Conservation (phyloP, 2,113 vertebrate species). For the Turdus rufiventris region DNA sequence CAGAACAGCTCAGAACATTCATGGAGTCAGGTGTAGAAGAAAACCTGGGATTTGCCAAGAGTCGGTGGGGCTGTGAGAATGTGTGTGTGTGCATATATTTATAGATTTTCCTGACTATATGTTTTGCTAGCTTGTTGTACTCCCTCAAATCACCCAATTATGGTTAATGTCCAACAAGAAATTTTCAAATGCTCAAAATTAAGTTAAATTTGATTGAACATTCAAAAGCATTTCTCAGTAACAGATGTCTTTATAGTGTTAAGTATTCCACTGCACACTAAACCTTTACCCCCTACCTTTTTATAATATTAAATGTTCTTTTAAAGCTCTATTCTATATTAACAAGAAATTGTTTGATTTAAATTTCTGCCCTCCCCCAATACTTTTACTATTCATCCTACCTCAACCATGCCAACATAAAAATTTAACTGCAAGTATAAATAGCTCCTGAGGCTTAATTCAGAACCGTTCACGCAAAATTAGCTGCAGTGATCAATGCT, state of each 20-base stretch:
- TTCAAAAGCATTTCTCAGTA: neutral
- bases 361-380: neutral
- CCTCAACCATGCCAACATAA: neutral
- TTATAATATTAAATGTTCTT: neutral
- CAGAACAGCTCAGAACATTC: neutral
- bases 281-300: rapidly evolving
- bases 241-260: neutral
- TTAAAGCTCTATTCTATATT: neutral
- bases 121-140: neutral
- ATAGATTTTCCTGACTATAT: neutral
- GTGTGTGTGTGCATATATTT: rapidly evolving
- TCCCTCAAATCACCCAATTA: neutral
- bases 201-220: neutral
- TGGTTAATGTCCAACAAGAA: neutral
- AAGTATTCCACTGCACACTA: neutral
- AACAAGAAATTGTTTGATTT: neutral
- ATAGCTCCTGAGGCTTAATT: neutral
- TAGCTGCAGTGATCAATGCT: neutral
- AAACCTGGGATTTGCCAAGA: neutral
- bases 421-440: neutral
- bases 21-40: neutral
- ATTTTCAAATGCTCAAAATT: neutral
- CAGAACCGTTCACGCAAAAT: neutral
- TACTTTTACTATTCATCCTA: neutral
- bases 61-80: rapidly evolving